Evolutionary conservation across 2,888 invertebrate genomes (phyloP).

Genomic region (Lepidonotus clava): DNA sequence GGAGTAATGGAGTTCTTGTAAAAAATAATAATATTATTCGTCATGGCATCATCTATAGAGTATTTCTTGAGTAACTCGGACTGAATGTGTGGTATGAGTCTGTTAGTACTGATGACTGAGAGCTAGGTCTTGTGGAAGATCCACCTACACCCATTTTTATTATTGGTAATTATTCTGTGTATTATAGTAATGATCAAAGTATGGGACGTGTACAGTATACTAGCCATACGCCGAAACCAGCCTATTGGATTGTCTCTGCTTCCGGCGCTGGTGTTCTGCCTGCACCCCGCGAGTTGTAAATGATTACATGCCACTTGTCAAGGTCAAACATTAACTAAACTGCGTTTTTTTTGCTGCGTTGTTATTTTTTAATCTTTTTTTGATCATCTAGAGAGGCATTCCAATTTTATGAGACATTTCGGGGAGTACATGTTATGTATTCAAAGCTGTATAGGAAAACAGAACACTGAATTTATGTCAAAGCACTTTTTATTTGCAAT

Average conservation of each 20-base stretch:
- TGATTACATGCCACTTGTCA: conserved; percentile 1
- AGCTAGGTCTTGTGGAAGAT: conserved; percentile 46
- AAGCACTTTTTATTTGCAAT: conserved; percentile 49
- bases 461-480: conserved; percentile 35
- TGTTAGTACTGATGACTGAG: conserved; percentile 33
- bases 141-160: no score
- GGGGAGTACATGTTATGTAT: neutral
- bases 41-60: neutral
- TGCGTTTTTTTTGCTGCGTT: conserved; percentile 31
- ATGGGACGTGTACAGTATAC: neutral
- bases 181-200: conserved; percentile 13
- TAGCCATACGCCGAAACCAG: neutral
- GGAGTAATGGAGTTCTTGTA: neutral
- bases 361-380: neutral
- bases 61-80: neutral
- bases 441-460: conserved; percentile 1
- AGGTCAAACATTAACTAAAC: conserved; percentile 10
- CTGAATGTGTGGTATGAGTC: conserved; percentile 32
- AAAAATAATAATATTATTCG: no score
- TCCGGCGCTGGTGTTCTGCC: neutral
- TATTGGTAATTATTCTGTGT: no score
- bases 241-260: neutral
- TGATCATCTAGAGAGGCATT: conserved; percentile 31
- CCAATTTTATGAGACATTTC: neutral
- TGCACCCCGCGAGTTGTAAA: neutral